A percentile compares a stretch with the other conserved stretches of the same genome.
These are phyloP conservation scores for Pangasius krempfi DNA, from an alignment of 2,797 vertebrate genomes.

Conservation along the genomic window DNA sequence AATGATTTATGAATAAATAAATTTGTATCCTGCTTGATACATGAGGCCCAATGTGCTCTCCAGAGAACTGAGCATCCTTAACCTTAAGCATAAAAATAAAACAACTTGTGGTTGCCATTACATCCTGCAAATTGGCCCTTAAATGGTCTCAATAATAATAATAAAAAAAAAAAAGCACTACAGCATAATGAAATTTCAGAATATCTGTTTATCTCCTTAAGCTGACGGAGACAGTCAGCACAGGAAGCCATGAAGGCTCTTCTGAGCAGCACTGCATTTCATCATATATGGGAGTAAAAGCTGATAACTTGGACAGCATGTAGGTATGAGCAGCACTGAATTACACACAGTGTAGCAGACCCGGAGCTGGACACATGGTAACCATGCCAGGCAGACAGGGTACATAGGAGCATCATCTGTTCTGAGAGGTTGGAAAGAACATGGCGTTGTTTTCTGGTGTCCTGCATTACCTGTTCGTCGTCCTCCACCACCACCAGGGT, in stretches of 20 bases:
- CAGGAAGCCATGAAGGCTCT: neutral
- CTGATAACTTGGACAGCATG: neutral
- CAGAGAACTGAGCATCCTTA: neutral
- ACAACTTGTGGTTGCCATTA: neutral
- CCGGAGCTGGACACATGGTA: neutral
- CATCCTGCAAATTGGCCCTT: neutral
- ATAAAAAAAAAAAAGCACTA: neutral
- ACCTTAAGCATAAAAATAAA: neutral
- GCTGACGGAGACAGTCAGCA: neutral
- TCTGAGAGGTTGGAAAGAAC: neutral
- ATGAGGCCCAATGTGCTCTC: neutral
- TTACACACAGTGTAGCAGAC: neutral
- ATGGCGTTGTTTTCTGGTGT: neutral
- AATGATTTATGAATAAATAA: neutral
- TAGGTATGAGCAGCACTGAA: neutral
- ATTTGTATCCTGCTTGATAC: neutral
- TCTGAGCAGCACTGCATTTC: neutral
- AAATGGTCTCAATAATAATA: neutral
- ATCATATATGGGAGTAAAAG: neutral
- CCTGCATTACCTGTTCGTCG: constrained; percentile 87
- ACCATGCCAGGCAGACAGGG: neutral
- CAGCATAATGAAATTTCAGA: neutral
- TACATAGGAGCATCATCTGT: neutral
- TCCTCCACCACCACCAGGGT: constrained; percentile 97
- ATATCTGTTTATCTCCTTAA: neutral